phyloP scores from a whole-genome alignment of 2,888 invertebrate species.

The Trachelus troglodyta region DNA sequence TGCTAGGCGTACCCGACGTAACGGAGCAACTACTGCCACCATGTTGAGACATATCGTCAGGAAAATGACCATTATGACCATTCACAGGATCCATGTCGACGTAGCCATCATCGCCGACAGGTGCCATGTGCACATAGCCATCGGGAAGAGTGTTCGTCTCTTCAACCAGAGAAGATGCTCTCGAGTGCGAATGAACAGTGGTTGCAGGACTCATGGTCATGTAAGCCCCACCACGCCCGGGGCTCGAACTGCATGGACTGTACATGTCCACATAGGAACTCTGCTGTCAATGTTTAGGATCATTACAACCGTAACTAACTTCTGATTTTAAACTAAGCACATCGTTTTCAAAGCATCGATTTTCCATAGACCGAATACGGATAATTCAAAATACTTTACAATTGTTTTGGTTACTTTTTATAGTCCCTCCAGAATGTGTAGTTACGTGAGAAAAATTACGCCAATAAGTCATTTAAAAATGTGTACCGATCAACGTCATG shows the following conservation, averaged over 20 bases:
- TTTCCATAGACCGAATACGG: too few relatives aligned
- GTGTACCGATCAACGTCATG: too few relatives aligned
- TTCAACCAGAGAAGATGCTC: constrained; percentile 73
- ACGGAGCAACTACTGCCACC: constrained; percentile 80
- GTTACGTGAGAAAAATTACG: too few relatives aligned
- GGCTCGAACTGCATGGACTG: constrained; percentile 69
- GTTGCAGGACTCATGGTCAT: constrained; percentile 70
- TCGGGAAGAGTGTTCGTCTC: constrained; percentile 63
- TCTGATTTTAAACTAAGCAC: neutral
- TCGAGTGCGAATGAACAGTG: constrained; percentile 69
- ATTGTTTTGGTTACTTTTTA: too few relatives aligned
- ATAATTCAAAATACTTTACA: too few relatives aligned
- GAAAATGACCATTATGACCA: constrained; percentile 57
- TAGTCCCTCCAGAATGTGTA: too few relatives aligned
- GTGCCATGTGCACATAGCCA: constrained; percentile 79
- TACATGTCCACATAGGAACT: constrained; percentile 69
- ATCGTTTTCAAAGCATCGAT: too few relatives aligned
- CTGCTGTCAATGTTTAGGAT: constrained; percentile 40
- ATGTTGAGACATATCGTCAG: constrained; percentile 70
- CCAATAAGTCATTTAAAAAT: too few relatives aligned
- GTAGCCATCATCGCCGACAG: constrained; percentile 69
- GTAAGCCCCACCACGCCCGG: constrained; percentile 65
- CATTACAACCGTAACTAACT: neutral
- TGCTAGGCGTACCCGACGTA: constrained; percentile 85
- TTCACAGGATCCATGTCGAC: constrained; percentile 72